Evolutionary conservation across 2,797 vertebrate genomes (phyloP), one percentile per base, ranked within the genome.

Genomic region (Ctenosaura bakeri): DNA sequence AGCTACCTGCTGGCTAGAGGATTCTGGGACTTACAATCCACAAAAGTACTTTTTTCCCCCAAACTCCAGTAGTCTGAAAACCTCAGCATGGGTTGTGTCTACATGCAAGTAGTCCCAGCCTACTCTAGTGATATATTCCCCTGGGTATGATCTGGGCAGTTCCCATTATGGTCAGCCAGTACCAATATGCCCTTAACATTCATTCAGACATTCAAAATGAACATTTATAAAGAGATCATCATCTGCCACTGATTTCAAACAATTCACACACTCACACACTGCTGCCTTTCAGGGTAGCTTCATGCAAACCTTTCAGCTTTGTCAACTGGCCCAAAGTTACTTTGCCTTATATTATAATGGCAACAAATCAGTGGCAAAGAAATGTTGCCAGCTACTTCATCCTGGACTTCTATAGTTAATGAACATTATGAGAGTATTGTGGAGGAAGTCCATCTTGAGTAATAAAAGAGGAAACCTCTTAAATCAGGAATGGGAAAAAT

Each of bases 331-430:
- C 62, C 24, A 26, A 88, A 92, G 91, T 90, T 92, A 81, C 50
- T 42, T 91, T 89, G 92, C 88, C 29, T 42, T 42, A 18, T 71
- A 71, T 52, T 86, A 52, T 81, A 90, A 86, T 66, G 83, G 86
- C 91, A 92, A 89, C 46, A 56, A 10, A 93, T 89, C 86, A 92
- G 88, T 32, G 88, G 78, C 38, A 91, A 91, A 92, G 82, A 2
- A 62, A 59, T 91, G 74, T 22, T 71, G 20, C 56, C 88, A 52
- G 87, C 77, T 50, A 83, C 80, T 56, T 92, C 54, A 94, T 89
- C 87, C 86, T 74, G 3, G 1, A 92, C 73, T 86, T 91, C 79
- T 66, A 84, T 7, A 76, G 87, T 91, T 90, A 88, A 87, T 7
- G 52, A 83, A 91, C 54, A 90, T 0, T 87, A 56, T 66, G 20